Evolutionary conservation across 2,113 vertebrate species (phyloP).

Genomic region (Pseudorectes ferrugineus): DNA sequence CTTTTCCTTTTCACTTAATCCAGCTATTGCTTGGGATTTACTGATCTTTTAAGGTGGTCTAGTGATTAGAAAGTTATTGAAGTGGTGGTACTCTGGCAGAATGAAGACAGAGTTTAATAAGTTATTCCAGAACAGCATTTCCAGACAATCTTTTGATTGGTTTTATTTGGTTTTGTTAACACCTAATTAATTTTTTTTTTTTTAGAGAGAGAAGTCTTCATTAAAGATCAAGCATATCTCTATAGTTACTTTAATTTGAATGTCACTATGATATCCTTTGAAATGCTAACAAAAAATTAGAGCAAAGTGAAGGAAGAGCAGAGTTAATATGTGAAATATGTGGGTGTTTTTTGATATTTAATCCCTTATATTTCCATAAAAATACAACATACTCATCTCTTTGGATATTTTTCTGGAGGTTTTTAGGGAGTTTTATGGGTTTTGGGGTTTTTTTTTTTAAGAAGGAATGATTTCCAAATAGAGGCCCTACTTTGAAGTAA

Average conservation of each 20-base stretch:
- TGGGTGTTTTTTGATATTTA: neutral
- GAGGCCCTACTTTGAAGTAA: neutral
- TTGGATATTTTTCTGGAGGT: neutral
- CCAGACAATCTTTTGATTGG: neutral
- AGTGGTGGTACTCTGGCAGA: neutral
- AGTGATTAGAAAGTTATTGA: neutral
- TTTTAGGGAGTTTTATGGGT: neutral
- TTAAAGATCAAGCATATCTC: slow-evolving; percentile 22
- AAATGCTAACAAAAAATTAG: neutral
- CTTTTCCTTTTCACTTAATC: neutral
- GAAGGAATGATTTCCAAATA: neutral
- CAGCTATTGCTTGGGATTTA: neutral
- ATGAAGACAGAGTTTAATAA: neutral
- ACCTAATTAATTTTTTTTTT: neutral
- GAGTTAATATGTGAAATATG: neutral
- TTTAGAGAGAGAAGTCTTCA: neutral
- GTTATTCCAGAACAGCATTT: neutral
- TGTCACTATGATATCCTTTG: neutral
- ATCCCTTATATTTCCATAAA: neutral
- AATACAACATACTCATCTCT: neutral
- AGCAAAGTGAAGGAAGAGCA: neutral
- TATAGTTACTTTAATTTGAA: neutral
- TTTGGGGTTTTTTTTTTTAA: neutral
- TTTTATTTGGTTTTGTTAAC: neutral
- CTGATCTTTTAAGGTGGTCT: neutral